Evolutionary conservation across 2,888 invertebrate species (phyloP).

Genomic region (Sycophila texana): DNA sequence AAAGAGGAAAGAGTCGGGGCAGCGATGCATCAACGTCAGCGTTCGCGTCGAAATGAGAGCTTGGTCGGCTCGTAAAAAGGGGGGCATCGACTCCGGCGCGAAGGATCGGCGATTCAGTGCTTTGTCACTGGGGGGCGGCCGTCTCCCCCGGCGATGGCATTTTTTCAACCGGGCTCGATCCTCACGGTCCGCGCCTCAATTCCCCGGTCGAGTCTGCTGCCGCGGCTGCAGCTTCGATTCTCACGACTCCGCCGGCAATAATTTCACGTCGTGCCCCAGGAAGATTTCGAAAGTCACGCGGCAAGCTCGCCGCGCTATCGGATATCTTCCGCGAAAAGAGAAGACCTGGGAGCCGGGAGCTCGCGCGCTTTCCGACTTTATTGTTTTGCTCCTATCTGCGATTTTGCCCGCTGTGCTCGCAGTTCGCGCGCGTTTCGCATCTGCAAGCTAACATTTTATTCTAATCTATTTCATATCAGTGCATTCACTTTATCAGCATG

Average conservation of each 20-base stretch:
- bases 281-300: slow-evolving; percentile 68
- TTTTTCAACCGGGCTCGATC: background rate
- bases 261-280: slow-evolving; percentile 63
- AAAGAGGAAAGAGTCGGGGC: no score
- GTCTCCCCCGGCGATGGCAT: no score
- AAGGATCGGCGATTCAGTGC: slow-evolving; percentile 6
- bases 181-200: background rate
- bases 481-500: no score
- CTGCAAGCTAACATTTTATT: no score
- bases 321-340: slow-evolving; percentile 54
- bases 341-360: slow-evolving; percentile 35
- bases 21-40: no score
- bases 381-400: slow-evolving; percentile 60
- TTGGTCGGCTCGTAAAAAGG: background rate
- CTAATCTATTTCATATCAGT: no score
- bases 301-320: slow-evolving; percentile 50
- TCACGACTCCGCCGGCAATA: slow-evolving; percentile 58
- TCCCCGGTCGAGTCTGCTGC: background rate
- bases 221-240: slow-evolving; percentile 43
- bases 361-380: slow-evolving; percentile 61
- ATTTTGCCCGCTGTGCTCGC: background rate
- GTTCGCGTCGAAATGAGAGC: no score
- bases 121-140: slow-evolving; percentile 16
- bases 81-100: background rate
- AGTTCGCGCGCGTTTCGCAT: background rate